Evolutionary conservation across 2,797 vertebrate genomes (phyloP).

Genomic region (Orientallactaga sibirica): DNA sequence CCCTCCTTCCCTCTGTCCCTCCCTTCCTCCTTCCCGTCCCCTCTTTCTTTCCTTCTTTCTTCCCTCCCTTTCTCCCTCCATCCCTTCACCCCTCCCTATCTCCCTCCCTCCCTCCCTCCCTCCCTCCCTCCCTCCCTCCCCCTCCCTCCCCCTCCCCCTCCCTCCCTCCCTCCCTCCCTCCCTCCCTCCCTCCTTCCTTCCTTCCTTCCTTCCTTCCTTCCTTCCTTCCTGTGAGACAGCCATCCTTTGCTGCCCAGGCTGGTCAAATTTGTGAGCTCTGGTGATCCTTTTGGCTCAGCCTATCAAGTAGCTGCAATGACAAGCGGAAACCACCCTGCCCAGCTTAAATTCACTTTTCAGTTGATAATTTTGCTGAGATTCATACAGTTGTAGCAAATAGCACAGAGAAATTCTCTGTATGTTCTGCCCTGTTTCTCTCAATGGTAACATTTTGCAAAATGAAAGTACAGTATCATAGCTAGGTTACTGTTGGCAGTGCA

Average conservation of each 20-base stretch:
- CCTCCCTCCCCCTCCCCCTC: too few relatives aligned
- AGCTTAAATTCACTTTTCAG: constrained; percentile 28
- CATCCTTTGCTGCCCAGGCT: background rate
- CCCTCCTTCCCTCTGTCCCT: too few relatives aligned
- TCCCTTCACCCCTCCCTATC: too few relatives aligned
- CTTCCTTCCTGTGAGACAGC: too few relatives aligned
- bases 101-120: too few relatives aligned
- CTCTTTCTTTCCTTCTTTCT: too few relatives aligned
- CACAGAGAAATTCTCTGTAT: background rate
- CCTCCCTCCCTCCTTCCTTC: too few relatives aligned
- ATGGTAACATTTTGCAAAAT: background rate
- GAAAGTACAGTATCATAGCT: background rate
- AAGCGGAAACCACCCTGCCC: background rate
- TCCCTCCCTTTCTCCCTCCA: too few relatives aligned
- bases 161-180: too few relatives aligned
- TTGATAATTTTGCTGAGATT: background rate
- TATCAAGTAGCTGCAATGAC: background rate
- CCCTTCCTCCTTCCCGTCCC: too few relatives aligned
- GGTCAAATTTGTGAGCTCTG: background rate
- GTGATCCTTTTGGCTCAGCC: background rate
- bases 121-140: too few relatives aligned
- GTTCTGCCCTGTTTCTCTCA: background rate
- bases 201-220: too few relatives aligned
- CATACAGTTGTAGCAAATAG: background rate
- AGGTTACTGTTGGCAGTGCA: background rate